Evolutionary conservation across 2,888 invertebrate species (phyloP).

Genomic region (Nematopogon swammerdamellus): DNA sequence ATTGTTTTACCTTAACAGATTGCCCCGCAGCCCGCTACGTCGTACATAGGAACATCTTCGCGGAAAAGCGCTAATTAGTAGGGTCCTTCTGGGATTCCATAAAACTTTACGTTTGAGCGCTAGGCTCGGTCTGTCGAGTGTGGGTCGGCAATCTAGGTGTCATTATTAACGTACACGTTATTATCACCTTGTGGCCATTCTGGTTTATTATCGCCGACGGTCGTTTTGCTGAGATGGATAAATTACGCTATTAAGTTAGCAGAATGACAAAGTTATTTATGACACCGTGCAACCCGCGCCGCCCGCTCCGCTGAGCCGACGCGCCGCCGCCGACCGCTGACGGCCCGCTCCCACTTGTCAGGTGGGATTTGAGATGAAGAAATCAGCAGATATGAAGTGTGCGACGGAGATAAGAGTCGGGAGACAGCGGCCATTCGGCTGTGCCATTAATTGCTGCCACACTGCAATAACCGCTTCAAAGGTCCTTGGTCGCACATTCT

Average conservation of each 20-base stretch:
- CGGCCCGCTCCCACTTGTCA: background rate
- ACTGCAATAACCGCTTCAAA: background rate
- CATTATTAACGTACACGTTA: conserved; percentile 53
- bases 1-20: conserved; percentile 49
- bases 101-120: background rate
- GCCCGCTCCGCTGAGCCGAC: no score
- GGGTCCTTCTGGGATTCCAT: background rate
- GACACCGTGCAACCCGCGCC: conserved; percentile 29
- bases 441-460: background rate
- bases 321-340: background rate
- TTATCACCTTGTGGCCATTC: conserved; percentile 56
- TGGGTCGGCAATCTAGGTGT: conserved; percentile 47
- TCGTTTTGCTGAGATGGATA: conserved; percentile 53
- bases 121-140: conserved; percentile 21
- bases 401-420: background rate
- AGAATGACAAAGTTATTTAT: conserved; percentile 57
- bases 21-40: no score
- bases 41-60: conserved; percentile 49
- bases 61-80: conserved; percentile 4
- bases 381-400: background rate
- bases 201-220: conserved; percentile 53
- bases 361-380: background rate
- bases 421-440: background rate
- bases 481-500: no score
- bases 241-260: conserved; percentile 57